These are phyloP conservation scores for Montipora capricornis DNA, from an alignment of 64 coral and sea anemone species.

Conservation along the genomic window DNA sequence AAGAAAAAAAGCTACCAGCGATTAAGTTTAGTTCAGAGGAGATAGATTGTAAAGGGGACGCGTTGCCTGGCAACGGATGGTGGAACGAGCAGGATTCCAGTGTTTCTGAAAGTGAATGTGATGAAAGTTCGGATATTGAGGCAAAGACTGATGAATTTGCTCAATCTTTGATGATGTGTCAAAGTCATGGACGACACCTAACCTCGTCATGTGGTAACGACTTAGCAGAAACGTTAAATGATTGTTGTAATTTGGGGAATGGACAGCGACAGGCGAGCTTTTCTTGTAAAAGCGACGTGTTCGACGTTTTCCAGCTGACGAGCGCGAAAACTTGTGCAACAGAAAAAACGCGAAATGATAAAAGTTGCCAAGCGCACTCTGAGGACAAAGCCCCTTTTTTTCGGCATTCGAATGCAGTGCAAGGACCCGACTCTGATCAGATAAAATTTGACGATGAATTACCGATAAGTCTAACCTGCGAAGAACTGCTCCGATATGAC, in stretches of 20 bases:
- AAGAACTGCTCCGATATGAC: neutral
- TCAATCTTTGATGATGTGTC: neutral
- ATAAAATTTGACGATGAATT: neutral
- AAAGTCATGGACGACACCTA: neutral
- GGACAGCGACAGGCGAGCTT: neutral
- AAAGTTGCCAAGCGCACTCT: neutral
- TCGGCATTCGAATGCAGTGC: neutral
- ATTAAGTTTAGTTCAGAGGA: neutral
- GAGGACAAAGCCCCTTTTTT: neutral
- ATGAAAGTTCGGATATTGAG: neutral
- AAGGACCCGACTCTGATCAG: neutral
- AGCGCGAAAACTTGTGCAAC: neutral
- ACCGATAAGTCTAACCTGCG: neutral
- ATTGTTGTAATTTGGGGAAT: neutral
- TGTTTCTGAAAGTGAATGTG: conserved; percentile 11
- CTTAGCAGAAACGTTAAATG: neutral
- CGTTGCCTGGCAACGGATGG: conserved; percentile 47
- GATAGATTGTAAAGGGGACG: neutral
- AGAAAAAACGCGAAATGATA: neutral
- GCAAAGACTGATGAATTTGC: neutral
- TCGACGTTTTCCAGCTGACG: conserved; percentile 5
- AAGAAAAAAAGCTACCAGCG: neutral
- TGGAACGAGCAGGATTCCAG: neutral
- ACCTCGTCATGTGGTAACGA: neutral
- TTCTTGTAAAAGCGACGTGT: neutral